Percentiles rank a stretch among this genome's conserved stretches.
Evolutionary conservation across 2,888 invertebrate genomes (phyloP).

Genomic region (Craniophora ligustri): DNA sequence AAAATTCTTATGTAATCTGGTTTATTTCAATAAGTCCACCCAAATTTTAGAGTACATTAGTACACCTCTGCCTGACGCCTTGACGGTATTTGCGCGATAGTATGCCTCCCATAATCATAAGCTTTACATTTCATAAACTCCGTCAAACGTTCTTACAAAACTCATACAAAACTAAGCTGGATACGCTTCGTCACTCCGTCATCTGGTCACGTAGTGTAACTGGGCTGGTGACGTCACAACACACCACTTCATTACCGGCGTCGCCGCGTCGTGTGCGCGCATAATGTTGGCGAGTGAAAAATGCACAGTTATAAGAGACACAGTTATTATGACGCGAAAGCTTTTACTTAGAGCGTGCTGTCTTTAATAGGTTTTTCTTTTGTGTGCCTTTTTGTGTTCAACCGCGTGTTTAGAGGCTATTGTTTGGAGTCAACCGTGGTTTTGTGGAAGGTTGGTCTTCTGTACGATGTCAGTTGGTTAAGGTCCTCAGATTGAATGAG

Average conservation of each 20-base stretch:
- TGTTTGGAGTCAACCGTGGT: too few relatives aligned
- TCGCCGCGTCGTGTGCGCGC: slow-evolving; percentile 51
- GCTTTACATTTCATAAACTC: too few relatives aligned
- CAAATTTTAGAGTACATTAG: too few relatives aligned
- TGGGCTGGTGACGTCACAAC: slow-evolving; percentile 44
- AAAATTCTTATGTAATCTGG: too few relatives aligned
- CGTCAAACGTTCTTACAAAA: too few relatives aligned
- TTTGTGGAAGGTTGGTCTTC: too few relatives aligned
- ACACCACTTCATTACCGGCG: slow-evolving; percentile 54
- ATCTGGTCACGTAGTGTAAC: slow-evolving; percentile 54
- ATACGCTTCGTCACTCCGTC: slow-evolving; percentile 43
- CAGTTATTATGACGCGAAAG: slow-evolving; percentile 38
- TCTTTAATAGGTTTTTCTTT: slow-evolving; percentile 37
- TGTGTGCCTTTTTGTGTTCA: slow-evolving; percentile 7
- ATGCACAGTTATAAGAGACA: slow-evolving; percentile 44
- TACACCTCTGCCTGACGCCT: too few relatives aligned
- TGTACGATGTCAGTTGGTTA: too few relatives aligned
- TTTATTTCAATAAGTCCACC: too few relatives aligned
- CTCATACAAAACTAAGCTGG: slow-evolving; percentile 1
- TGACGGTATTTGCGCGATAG: too few relatives aligned
- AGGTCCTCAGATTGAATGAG: too few relatives aligned
- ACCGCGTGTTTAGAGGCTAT: slow-evolving; percentile 23
- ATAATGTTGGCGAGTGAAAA: slow-evolving; percentile 53
- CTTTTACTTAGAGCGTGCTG: slow-evolving; percentile 43
- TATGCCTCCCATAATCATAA: too few relatives aligned